Conservation (phyloP, 2,888 invertebrate species). For the Rhorus exstirpatorius region DNA sequence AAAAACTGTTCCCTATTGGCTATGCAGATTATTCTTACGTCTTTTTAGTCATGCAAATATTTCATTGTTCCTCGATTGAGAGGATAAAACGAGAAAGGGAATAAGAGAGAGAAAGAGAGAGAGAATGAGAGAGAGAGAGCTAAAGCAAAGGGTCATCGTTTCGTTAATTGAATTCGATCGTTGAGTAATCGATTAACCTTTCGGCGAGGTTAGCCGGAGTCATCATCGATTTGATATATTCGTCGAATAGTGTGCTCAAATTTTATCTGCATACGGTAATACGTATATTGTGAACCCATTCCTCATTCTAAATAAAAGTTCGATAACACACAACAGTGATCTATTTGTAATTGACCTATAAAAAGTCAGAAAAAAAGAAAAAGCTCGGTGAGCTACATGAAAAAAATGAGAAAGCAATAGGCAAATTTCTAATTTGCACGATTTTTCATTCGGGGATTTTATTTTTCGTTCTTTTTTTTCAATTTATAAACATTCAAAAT, state of each 20-base stretch:
- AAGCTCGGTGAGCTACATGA: too few relatives aligned
- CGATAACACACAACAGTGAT: not conserved
- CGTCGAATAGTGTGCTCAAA: constrained; percentile 25
- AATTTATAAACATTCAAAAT: too few relatives aligned
- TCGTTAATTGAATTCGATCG: constrained; percentile 67
- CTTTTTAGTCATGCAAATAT: constrained; percentile 60
- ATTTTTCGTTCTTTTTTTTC: too few relatives aligned
- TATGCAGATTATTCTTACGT: constrained; percentile 57
- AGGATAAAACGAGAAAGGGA: constrained; percentile 8
- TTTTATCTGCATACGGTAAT: not conserved
- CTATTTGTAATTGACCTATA: not conserved
- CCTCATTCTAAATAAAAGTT: not conserved
- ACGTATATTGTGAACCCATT: not conserved
- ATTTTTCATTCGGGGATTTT: too few relatives aligned
- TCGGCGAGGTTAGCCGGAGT: constrained; percentile 54
- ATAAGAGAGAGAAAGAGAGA: constrained; percentile 11
- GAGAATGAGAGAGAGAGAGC: constrained; percentile 22
- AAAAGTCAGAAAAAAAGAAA: not conserved
- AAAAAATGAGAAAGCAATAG: too few relatives aligned
- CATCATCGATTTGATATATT: constrained; percentile 43
- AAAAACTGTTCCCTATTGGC: constrained; percentile 12
- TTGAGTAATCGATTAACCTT: constrained; percentile 70
- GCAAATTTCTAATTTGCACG: too few relatives aligned
- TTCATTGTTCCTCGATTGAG: constrained; percentile 52
- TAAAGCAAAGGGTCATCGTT: constrained; percentile 67